Percentiles rank a stretch among this genome's conserved stretches.
These are phyloP conservation scores for Columba livia DNA, from an alignment of 2,113 vertebrate species.

Conservation along the genomic window DNA sequence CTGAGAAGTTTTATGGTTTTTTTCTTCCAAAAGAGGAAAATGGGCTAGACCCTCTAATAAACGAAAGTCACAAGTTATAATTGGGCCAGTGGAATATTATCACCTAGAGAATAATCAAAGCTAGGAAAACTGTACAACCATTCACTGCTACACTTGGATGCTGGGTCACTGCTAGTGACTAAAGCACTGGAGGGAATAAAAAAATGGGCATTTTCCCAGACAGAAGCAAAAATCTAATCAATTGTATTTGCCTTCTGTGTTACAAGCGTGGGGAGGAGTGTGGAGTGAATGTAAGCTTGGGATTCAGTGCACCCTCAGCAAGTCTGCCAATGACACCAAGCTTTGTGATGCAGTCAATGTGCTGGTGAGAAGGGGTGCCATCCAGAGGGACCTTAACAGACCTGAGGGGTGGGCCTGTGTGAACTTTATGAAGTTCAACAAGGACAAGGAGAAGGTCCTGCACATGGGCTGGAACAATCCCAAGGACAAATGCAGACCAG, in stretches of 20 bases:
- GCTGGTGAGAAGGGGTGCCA: too few species aligned
- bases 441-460: too few species aligned
- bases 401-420: too few species aligned
- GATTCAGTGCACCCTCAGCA: too few species aligned
- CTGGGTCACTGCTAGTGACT: not conserved
- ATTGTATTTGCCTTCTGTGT: not conserved
- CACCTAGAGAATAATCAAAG: not conserved
- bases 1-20: not conserved
- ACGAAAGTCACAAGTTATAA: not conserved
- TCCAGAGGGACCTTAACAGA: too few species aligned
- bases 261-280: not conserved
- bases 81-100: not conserved
- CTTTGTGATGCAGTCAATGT: too few species aligned
- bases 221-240: not conserved
- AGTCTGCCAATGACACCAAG: too few species aligned
- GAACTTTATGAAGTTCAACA: too few species aligned
- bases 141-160: not conserved
- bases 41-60: fast-evolving
- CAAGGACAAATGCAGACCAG: too few species aligned
- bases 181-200: not conserved
- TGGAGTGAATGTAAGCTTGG: not conserved
- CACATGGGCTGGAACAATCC: too few species aligned
- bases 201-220: not conserved
- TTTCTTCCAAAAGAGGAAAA: not conserved
- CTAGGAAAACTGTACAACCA: not conserved